These are phyloP conservation scores for Heliconius ethilla DNA, from an alignment of 2,888 invertebrate genomes.

Conservation along the genomic window DNA sequence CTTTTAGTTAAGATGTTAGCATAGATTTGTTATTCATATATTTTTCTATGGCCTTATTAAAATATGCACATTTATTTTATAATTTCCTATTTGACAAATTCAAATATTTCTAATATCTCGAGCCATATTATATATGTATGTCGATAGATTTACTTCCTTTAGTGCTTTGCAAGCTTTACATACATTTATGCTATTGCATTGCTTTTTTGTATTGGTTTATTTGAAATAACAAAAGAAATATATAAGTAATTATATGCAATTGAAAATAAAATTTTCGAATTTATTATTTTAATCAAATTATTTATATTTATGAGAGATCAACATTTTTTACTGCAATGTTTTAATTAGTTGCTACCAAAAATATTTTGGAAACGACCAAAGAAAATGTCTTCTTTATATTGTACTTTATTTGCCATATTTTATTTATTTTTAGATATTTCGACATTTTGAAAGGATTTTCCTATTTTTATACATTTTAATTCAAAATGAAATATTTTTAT, in stretches of 20 bases:
- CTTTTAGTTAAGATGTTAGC: neutral
- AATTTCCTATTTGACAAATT: neutral
- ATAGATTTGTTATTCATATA: neutral
- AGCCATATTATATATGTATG: neutral
- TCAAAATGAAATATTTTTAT: neutral
- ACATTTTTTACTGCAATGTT: neutral
- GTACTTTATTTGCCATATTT: neutral
- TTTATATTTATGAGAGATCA: neutral
- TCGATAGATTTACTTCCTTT: too few relatives aligned
- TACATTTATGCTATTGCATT: conserved; percentile 1
- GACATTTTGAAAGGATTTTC: neutral
- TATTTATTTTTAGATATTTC: conserved; percentile 1
- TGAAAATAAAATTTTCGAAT: neutral
- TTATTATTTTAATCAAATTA: neutral
- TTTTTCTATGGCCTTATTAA: neutral
- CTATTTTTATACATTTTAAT: conserved; percentile 11
- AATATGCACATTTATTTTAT: neutral
- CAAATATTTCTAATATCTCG: neutral
- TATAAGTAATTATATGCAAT: neutral
- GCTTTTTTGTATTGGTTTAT: neutral
- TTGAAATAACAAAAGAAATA: neutral
- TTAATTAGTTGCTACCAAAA: neutral
- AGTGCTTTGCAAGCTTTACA: neutral
- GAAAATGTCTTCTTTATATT: neutral
- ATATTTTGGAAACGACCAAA: neutral